Conservation (phyloP, 2,797 vertebrate species). For the Pseudochirops cupreus region DNA sequence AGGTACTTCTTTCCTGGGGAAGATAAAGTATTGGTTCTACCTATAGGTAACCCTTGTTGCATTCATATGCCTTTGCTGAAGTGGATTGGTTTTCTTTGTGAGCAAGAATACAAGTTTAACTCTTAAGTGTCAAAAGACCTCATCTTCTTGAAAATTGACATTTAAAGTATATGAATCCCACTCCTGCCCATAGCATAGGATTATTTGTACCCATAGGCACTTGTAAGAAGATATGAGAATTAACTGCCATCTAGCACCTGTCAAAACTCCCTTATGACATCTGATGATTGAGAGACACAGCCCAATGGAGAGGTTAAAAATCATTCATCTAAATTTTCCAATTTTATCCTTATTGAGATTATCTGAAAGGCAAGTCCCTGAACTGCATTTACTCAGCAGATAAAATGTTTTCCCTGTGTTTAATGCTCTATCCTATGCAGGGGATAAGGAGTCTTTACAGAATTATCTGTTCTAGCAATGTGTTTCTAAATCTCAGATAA, state of each 20-base stretch:
- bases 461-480: neutral
- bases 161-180: neutral
- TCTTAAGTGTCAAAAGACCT: neutral
- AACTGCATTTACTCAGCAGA: neutral
- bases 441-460: neutral
- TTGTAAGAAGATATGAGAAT: neutral
- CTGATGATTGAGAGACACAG: slow-evolving; percentile 6
- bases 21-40: slow-evolving; percentile 9
- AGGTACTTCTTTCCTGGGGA: neutral
- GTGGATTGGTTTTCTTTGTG: neutral
- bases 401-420: slow-evolving; percentile 9
- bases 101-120: neutral
- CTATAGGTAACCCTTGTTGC: neutral
- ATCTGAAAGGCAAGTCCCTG: neutral
- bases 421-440: slow-evolving; percentile 5
- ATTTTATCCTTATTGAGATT: neutral
- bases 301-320: neutral
- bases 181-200: neutral
- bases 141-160: neutral
- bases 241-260: neutral
- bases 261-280: neutral
- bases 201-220: neutral
- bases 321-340: neutral
- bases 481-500: slow-evolving; percentile 48
- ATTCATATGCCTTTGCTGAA: neutral